Base-by-base conservation (phyloP, 2,113 vertebrate genomes). In the Cyprinodon variegatus region DNA sequence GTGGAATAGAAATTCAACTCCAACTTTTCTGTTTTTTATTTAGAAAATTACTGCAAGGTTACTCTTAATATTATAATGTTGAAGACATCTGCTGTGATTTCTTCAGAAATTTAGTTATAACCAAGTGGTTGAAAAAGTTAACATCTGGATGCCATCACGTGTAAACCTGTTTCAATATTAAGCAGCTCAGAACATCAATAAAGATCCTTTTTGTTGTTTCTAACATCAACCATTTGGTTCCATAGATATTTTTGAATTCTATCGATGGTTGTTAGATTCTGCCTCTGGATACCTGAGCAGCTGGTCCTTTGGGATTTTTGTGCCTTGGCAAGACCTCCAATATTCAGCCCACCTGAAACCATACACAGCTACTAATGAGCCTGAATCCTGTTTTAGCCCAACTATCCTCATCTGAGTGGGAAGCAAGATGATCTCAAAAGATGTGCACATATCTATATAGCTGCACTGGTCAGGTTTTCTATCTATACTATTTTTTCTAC, bases 311-410 rank as follows among this genome's bases (percentile, higher is more conserved):
- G 61, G 43, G 46, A 1, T 48, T 57, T 43, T 72, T 61, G 64
- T 66, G 41, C 41, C 64, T 65, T 4, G 70, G 61, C 37, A 69
- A 50, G 60, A 78, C 48, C 36, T 43, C 15, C 63, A 83, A 43
- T 39, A 61, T 66, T 71, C 68, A 62, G 75, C 62, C 61, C 59
- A 76, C 46, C 48, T 64, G 22, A 40, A 83, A 57, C 22, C 15
- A 74, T 70, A 62, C 59, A 22, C 41, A 83, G 64, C 72, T 61
- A 11, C 59, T 68, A 64, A 74, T 78, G 81, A 84, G 12, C 64
- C 72, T 78, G 67, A 83, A 70, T 39, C 68, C 63, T 4, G 39
- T 62, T 75, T 78, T 39, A 79, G 72, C 79, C 79, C 74, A 68
- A 68, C 70, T 22, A 75, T 43, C 17, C 48, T 64, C 43, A 15